Evolutionary conservation across 2,888 invertebrate genomes (phyloP).

Genomic region (Noctua janthe): DNA sequence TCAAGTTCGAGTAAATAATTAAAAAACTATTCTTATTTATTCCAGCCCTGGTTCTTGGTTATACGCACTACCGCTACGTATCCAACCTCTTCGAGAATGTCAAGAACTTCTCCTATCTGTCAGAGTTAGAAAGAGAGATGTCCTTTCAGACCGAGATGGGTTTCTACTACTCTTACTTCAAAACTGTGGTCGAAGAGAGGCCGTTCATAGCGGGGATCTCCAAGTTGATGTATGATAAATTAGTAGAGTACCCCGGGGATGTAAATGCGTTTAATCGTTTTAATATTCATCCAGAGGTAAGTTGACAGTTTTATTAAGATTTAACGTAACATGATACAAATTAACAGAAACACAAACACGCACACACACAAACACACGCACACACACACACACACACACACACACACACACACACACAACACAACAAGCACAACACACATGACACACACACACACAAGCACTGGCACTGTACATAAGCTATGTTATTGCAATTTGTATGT

Average conservation of each 20-base stretch:
- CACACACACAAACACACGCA: too few species aligned
- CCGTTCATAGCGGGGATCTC: slow-evolving; percentile 91
- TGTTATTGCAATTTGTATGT: too few species aligned
- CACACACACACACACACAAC: too few species aligned
- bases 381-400: too few species aligned
- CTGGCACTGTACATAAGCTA: too few species aligned
- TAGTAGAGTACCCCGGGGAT: slow-evolving; percentile 95
- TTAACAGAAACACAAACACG: too few species aligned
- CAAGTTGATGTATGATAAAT: slow-evolving; percentile 92
- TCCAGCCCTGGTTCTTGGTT: slow-evolving; percentile 91
- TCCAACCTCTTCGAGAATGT: slow-evolving; percentile 95
- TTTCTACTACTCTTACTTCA: slow-evolving; percentile 97
- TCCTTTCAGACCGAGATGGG: slow-evolving; percentile 97
- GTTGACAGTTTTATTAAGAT: slow-evolving; percentile 39
- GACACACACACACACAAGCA: too few species aligned
- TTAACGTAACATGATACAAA: too few species aligned
- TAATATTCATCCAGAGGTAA: slow-evolving; percentile 96
- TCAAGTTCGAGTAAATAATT: neutral
- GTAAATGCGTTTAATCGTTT: slow-evolving; percentile 96
- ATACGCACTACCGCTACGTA: slow-evolving; percentile 92
- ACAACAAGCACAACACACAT: too few species aligned
- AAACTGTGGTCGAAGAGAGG: slow-evolving; percentile 93
- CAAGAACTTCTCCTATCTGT: slow-evolving; percentile 95
- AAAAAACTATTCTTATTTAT: slow-evolving; percentile 39
- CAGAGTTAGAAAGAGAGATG: slow-evolving; percentile 96